Conservation (phyloP, 2,797 vertebrate species). For the Tarsius wallacei region DNA sequence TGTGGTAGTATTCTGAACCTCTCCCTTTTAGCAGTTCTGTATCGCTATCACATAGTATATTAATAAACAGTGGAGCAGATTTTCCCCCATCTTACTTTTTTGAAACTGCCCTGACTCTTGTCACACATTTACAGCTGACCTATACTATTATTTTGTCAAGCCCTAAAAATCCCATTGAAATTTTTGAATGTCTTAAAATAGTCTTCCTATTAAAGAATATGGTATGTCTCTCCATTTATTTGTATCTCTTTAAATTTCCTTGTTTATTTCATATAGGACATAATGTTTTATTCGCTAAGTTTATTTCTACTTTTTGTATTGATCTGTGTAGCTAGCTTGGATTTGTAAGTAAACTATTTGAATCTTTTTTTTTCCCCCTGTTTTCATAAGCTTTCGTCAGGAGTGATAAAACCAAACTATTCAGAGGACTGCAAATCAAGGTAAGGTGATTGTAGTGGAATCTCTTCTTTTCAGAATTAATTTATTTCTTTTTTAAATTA, state of each 20-base stretch:
- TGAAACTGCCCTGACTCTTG: not conserved
- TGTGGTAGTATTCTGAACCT: not conserved
- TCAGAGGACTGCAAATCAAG: constrained; percentile 99
- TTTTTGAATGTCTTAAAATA: constrained; percentile 61
- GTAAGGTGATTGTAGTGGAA: constrained; percentile 88
- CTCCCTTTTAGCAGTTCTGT: not conserved
- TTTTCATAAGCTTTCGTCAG: constrained; percentile 97
- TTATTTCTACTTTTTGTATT: constrained; percentile 47
- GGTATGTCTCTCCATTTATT: not conserved
- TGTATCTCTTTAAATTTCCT: constrained; percentile 32
- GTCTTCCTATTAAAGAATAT: constrained; percentile 8
- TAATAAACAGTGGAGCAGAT: not conserved
- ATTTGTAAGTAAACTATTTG: constrained; percentile 45
- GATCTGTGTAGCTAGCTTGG: not conserved
- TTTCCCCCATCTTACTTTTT: constrained; percentile 22
- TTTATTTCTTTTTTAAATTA: constrained; percentile 5
- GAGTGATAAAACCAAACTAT: constrained; percentile 99
- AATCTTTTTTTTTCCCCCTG: constrained; percentile 69
- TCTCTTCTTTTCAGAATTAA: not conserved
- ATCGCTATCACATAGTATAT: not conserved
- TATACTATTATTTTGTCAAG: constrained; percentile 45
- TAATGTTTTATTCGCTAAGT: constrained; percentile 24
- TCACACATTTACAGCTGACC: not conserved
- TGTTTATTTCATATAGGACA: constrained; percentile 12
- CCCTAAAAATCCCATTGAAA: not conserved